These are phyloP conservation scores for Pachycephala philippinensis DNA, from an alignment of 2,113 vertebrate genomes.

Conservation along the genomic window DNA sequence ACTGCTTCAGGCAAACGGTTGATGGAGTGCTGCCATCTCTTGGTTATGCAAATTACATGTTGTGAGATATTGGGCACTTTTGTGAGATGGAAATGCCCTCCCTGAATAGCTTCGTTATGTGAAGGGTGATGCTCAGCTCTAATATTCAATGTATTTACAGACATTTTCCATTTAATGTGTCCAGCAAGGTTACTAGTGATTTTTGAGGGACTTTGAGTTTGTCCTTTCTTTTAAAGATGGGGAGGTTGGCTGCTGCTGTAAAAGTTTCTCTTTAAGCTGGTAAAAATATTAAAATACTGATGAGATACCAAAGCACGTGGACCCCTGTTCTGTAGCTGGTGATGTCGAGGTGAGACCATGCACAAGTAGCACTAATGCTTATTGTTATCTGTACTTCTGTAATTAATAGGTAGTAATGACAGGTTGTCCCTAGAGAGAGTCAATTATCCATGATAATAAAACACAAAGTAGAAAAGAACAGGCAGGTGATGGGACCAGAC, in stretches of 20 bases:
- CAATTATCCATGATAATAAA: not conserved
- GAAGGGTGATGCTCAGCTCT: not conserved
- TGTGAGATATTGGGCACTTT: not conserved
- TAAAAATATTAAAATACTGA: not conserved
- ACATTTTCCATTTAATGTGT: not conserved
- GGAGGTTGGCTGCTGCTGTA: not conserved
- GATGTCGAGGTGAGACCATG: accelerated
- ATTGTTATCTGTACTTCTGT: not conserved
- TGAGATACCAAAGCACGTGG: not conserved
- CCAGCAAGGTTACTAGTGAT: not conserved
- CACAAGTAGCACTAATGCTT: not conserved
- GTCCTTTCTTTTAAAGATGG: not conserved
- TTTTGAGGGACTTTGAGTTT: not conserved
- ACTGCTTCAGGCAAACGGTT: slow-evolving; percentile 16
- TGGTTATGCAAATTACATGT: slow-evolving; percentile 65
- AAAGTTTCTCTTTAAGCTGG: not conserved
- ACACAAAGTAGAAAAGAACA: not conserved
- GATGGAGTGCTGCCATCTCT: slow-evolving; percentile 68
- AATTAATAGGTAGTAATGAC: not conserved
- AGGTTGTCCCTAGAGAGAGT: not conserved
- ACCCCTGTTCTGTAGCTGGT: not conserved
- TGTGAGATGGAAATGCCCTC: not conserved
- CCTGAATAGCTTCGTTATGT: not conserved
- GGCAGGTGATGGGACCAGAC: not conserved
- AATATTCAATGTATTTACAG: not conserved